These are phyloP conservation scores for Epinotia ramella DNA, from an alignment of 2,888 invertebrate genomes.

Conservation along the genomic window DNA sequence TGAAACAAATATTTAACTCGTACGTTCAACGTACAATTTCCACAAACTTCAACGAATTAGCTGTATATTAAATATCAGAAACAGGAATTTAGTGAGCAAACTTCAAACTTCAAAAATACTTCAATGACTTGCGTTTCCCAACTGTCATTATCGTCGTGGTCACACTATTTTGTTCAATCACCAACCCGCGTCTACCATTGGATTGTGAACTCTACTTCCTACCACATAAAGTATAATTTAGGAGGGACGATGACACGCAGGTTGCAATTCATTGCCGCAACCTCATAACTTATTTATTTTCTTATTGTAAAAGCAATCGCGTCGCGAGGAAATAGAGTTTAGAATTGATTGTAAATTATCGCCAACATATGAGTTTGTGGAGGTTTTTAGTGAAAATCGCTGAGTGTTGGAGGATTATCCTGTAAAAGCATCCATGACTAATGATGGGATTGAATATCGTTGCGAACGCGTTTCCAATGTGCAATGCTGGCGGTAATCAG, in stretches of 20 bases:
- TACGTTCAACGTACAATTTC: not conserved
- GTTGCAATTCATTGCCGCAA: not conserved
- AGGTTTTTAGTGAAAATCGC: slow-evolving; percentile 31
- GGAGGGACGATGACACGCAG: not conserved
- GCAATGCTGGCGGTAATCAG: slow-evolving; percentile 35
- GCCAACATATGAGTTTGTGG: not conserved
- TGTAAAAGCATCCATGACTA: slow-evolving; percentile 45
- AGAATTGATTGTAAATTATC: not conserved
- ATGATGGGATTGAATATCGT: slow-evolving; percentile 43
- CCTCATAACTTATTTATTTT: not conserved
- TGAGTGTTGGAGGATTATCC: slow-evolving; percentile 43
- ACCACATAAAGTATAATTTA: slow-evolving; percentile 1
- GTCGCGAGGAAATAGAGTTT: not conserved
- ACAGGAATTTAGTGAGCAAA: slow-evolving; percentile 3
- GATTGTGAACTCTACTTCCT: not conserved
- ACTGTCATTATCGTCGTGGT: slow-evolving; percentile 44
- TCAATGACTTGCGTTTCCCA: slow-evolving; percentile 38
- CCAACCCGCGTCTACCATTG: not conserved
- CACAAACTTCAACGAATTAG: not conserved
- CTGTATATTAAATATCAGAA: not conserved
- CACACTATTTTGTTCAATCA: slow-evolving; percentile 28
- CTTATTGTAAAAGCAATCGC: not conserved
- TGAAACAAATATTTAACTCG: not conserved
- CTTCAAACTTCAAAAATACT: slow-evolving; percentile 24
- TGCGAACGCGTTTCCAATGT: slow-evolving; percentile 35